phyloP scores from a whole-genome alignment of 2,797 vertebrate genomes.

The Euthynnus affinis region DNA sequence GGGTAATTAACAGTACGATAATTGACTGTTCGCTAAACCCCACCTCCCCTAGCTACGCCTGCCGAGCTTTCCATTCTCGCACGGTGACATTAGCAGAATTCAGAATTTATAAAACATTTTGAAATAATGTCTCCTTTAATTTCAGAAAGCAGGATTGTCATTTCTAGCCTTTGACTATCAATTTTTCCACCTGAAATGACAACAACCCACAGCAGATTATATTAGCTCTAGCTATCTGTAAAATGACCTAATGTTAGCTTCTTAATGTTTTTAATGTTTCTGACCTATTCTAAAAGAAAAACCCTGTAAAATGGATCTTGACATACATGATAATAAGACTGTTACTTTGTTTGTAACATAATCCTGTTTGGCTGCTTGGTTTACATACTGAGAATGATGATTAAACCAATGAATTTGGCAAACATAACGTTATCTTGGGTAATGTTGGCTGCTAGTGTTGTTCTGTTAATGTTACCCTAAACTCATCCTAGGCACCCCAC shows the following conservation, averaged over 20 bases:
- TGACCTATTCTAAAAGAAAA: background rate
- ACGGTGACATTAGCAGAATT: background rate
- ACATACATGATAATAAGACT: background rate
- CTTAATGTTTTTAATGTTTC: too few species aligned
- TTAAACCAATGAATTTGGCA: background rate
- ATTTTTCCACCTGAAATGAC: too few species aligned
- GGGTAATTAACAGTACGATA: constrained; percentile 24
- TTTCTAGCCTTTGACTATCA: too few species aligned
- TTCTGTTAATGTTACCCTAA: background rate
- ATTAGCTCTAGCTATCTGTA: too few species aligned
- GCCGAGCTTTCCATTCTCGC: constrained; percentile 28
- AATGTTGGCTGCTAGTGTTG: too few species aligned
- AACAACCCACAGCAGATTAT: too few species aligned
- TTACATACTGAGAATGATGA: background rate
- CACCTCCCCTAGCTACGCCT: background rate
- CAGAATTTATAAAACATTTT: too few species aligned
- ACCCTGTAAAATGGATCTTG: too few species aligned
- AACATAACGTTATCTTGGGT: background rate
- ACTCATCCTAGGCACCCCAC: background rate
- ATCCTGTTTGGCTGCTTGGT: background rate
- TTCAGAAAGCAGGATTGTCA: background rate
- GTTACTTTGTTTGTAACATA: background rate
- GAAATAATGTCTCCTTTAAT: background rate
- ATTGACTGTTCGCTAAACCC: background rate
- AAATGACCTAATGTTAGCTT: too few species aligned